Evolutionary conservation across 2,888 invertebrate species (phyloP).

Genomic region (Amiota minor): DNA sequence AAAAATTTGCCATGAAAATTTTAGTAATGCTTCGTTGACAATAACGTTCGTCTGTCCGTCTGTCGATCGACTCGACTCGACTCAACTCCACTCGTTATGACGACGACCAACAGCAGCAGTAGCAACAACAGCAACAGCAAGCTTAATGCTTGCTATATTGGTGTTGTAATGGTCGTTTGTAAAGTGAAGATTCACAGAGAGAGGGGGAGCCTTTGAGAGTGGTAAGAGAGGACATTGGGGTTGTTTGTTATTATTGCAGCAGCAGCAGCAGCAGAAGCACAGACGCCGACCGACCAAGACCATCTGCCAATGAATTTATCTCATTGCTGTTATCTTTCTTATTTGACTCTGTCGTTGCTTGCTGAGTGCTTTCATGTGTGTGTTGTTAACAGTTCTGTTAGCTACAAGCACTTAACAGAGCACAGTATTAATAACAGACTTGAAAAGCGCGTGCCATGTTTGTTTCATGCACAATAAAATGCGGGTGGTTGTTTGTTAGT

Average conservation of each 20-base stretch:
- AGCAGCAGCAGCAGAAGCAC: not conserved
- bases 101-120: not conserved
- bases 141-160: not conserved
- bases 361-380: not conserved
- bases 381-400: conserved; percentile 1
- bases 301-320: conserved; percentile 17
- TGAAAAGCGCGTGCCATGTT: conserved; percentile 16
- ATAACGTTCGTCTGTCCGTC: too few species aligned
- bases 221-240: not conserved
- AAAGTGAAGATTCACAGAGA: too few species aligned
- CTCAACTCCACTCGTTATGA: too few species aligned
- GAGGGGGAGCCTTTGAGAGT: not conserved
- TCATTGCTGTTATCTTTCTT: not conserved
- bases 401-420: not conserved
- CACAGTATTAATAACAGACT: not conserved
- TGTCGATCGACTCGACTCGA: too few species aligned
- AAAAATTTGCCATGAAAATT: conserved; percentile 29
- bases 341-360: not conserved
- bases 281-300: not conserved
- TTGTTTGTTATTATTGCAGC: too few species aligned
- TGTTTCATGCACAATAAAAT: not conserved
- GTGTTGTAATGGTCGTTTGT: too few species aligned
- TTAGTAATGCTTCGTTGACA: conserved; percentile 39
- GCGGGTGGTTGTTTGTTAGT: not conserved
- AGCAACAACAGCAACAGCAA: not conserved